phyloP scores from a whole-genome alignment of 2,888 invertebrate genomes.

The Volucella bombylans region DNA sequence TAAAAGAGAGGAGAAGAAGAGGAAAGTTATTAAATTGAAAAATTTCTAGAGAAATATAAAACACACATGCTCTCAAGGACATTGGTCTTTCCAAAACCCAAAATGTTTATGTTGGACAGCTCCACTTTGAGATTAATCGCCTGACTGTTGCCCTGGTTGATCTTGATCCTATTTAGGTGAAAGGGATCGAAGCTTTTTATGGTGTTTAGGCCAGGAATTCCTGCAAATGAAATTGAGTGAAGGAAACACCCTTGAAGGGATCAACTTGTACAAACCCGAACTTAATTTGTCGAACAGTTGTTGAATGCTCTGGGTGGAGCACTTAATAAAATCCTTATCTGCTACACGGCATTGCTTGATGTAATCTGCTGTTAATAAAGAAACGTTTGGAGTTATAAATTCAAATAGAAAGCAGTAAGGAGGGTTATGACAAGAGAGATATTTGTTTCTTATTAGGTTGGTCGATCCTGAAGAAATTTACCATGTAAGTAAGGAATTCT shows the following conservation, averaged over 20 bases:
- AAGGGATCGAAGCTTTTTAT: conserved; percentile 87
- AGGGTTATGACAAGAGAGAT: too few relatives aligned
- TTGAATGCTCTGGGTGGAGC: conserved; percentile 87
- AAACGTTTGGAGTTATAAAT: conserved; percentile 58
- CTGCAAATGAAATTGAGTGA: conserved; percentile 67
- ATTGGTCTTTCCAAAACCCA: conserved; percentile 87
- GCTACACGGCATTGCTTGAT: conserved; percentile 87
- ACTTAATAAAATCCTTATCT: conserved; percentile 86
- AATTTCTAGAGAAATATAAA: neutral
- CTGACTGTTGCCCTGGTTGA: conserved; percentile 87
- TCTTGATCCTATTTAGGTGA: conserved; percentile 86
- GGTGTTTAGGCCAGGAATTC: conserved; percentile 82
- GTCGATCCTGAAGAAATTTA: too few relatives aligned
- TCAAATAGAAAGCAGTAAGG: conserved; percentile 23
- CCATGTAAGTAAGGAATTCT: too few relatives aligned
- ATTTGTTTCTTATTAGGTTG: too few relatives aligned
- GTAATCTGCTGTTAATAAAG: conserved; percentile 85
- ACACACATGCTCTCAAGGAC: conserved; percentile 86
- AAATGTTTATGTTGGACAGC: conserved; percentile 86
- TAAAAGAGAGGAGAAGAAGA: conserved; percentile 78
- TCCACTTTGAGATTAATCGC: conserved; percentile 90
- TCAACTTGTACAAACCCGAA: conserved; percentile 83
- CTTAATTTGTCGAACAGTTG: conserved; percentile 86
- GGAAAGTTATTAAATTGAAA: neutral
- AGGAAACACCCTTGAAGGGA: neutral